phyloP scores from a whole-genome alignment of 92 coral and sea anemone species.

The Parazoanthus atlanticus region DNA sequence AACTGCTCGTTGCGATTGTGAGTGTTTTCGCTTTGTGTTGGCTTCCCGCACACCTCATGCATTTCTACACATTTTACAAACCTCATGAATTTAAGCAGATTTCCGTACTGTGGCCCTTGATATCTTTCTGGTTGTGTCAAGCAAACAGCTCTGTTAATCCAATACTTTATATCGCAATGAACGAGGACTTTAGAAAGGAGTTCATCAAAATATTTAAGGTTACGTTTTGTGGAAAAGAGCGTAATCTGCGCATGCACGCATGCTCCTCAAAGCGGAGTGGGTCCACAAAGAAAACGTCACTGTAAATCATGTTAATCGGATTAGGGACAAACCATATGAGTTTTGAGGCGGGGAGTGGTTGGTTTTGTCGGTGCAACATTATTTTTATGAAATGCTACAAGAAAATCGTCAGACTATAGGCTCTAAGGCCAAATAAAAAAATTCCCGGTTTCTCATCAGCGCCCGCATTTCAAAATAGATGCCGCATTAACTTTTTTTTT shows the following conservation, averaged over 20 bases:
- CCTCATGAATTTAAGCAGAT: background rate
- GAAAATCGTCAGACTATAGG: too few relatives aligned
- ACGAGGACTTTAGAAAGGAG: constrained; percentile 33
- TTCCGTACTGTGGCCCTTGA: background rate
- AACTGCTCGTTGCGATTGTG: constrained; percentile 12
- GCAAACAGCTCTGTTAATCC: constrained; percentile 35
- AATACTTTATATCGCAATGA: constrained; percentile 19
- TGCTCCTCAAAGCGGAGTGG: background rate
- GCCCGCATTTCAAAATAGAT: too few relatives aligned
- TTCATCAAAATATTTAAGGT: constrained; percentile 11
- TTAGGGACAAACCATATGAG: too few relatives aligned
- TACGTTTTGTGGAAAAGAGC: background rate
- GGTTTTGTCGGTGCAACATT: too few relatives aligned
- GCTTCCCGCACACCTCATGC: constrained; percentile 32
- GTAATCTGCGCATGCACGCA: background rate
- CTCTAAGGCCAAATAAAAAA: too few relatives aligned
- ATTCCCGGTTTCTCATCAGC: too few relatives aligned
- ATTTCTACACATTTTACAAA: background rate
- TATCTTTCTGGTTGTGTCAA: constrained; percentile 32
- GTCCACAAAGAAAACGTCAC: background rate
- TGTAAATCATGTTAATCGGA: background rate
- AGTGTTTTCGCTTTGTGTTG: constrained; percentile 28
- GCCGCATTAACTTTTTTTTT: too few relatives aligned
- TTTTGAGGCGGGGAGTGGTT: too few relatives aligned
- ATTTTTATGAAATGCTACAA: too few relatives aligned